Base-by-base conservation (phyloP, 2,888 invertebrate species). In the Quadroppia sp. region DNA sequence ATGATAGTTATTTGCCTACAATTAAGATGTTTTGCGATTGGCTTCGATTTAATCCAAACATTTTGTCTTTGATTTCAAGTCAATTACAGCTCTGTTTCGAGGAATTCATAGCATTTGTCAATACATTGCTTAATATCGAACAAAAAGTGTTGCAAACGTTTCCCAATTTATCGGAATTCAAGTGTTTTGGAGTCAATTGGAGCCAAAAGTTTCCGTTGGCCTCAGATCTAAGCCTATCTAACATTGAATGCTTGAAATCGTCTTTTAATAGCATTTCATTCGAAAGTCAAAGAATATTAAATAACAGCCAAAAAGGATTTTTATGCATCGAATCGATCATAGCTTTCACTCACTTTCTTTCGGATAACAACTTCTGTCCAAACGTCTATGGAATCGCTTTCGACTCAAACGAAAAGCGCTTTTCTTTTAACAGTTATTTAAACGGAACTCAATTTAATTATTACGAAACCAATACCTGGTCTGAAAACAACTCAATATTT, bases 1-100 rank as follows among this genome's bases (percentile, higher is more conserved):
- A 56, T 20, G 67, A 76, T 42, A 67, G 67, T 25, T 56, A n/a
- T 67, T 74, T 91, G 42, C 84, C 87, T 40, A 87, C 89, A 77
- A 86, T 92, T 32, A 90, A 90, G 82, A 83, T 93, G 77, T 86
- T 92, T 76, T 89, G 89, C 81, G 92, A 93, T 82, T 94, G 94
- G 94, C 85, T 93, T 78, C 86, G 86, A 72, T 87, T 88, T 71
- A 91, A 94, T 82, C 87, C 88, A 72, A 89, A 90, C 76, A 87
- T 93, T 30, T 86, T 74, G 9, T 30, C 80, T 79, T 75, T 81
- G 81, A 32, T 81, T 81, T 80, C 81, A 81, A 59, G 81, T 81
- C 80, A 82, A 81, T 77, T 76, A 1, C 32, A 64, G 17, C 25
- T 40, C 25, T 59, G 61, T 30, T 74, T 73, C 17, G 40, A 48